Percentiles rank a stretch among this genome's conserved stretches.
Evolutionary conservation across 2,797 vertebrate genomes (phyloP).

Genomic region (Erethizon dorsatum): DNA sequence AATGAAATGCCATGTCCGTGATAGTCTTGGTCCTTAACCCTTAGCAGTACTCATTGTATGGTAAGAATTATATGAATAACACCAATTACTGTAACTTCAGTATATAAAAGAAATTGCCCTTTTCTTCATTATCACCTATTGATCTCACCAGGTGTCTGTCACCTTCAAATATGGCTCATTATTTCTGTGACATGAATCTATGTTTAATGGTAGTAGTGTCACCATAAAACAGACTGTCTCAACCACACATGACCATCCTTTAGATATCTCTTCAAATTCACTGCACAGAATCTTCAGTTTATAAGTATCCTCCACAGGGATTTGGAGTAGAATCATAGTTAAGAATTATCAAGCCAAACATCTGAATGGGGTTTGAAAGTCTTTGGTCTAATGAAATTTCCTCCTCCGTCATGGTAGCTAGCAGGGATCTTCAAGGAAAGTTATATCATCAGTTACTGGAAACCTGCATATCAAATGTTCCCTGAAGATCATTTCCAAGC

Average conservation of each 20-base stretch:
- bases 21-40: neutral
- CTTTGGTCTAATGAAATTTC: neutral
- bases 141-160: neutral
- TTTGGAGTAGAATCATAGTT: neutral
- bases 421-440: neutral
- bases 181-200: neutral
- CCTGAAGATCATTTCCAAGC: neutral
- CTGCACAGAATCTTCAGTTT: neutral
- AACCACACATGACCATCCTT: neutral
- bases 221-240: neutral
- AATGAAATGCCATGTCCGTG: neutral
- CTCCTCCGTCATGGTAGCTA: neutral
- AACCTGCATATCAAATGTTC: neutral
- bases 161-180: neutral
- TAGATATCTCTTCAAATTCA: neutral
- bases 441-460: neutral
- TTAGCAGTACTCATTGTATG: neutral
- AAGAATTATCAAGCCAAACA: neutral
- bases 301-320: rapidly evolving
- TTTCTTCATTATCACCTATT: neutral
- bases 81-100: neutral
- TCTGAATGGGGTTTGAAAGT: neutral
- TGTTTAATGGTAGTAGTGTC: neutral
- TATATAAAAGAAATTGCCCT: neutral
- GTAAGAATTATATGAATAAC: neutral